These are phyloP conservation scores for Lycia hirtaria DNA, from an alignment of 2,888 invertebrate species.

Conservation along the genomic window DNA sequence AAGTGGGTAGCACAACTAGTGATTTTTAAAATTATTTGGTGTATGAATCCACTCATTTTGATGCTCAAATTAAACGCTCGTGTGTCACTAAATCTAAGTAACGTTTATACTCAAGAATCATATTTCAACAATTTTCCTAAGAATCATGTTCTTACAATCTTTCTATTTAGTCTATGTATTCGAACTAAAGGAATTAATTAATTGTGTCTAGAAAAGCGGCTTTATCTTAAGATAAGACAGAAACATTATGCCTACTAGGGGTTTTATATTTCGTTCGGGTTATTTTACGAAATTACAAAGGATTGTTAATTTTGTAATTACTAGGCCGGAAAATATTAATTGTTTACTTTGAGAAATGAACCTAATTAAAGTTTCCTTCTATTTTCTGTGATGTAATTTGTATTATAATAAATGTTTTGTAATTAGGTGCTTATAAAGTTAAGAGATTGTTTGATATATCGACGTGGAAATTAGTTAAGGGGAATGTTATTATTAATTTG, in stretches of 20 bases:
- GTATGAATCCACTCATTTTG: neutral
- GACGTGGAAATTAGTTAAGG: constrained; percentile 20
- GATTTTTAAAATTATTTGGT: too few species aligned
- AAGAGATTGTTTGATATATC: constrained; percentile 24
- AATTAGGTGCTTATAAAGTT: constrained; percentile 28
- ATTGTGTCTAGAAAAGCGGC: constrained; percentile 32
- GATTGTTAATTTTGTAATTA: constrained; percentile 38
- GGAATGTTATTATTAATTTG: constrained; percentile 14
- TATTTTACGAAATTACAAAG: constrained; percentile 37
- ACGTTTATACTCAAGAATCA: constrained; percentile 12
- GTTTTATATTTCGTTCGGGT: constrained; percentile 37
- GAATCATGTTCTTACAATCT: constrained; percentile 20
- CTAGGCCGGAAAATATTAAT: constrained; percentile 35
- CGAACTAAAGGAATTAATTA: constrained; percentile 32
- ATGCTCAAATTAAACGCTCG: neutral
- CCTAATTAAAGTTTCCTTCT: constrained; percentile 33
- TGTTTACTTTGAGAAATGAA: constrained; percentile 35
- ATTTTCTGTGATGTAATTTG: constrained; percentile 31
- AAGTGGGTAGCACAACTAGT: too few species aligned
- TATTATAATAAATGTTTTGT: constrained; percentile 25
- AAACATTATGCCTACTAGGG: constrained; percentile 34
- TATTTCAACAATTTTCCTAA: constrained; percentile 14
- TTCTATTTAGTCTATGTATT: constrained; percentile 21
- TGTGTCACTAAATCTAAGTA: constrained; percentile 1
- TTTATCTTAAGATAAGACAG: constrained; percentile 31